Base-by-base conservation (phyloP, 2,113 vertebrate species). In the Apistogramma diplotaenia region DNA sequence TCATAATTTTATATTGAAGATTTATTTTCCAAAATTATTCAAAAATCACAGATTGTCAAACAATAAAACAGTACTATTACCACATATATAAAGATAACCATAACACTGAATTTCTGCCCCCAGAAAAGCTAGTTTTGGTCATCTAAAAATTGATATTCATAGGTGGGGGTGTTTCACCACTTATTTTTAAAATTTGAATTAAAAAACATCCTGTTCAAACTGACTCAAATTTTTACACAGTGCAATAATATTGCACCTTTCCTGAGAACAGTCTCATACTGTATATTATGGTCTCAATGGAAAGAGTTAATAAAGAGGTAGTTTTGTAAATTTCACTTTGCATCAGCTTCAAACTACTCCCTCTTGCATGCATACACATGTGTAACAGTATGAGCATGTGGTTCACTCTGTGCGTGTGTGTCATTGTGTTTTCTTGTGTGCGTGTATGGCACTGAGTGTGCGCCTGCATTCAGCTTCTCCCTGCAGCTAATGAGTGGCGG, bases 401-500 rank as follows among this genome's bases (percentile, higher is more conserved):
- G 85, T 76, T 74, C 89, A 74, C 83, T 79, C 60, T 51, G 74
- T 83, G 80, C 72, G 86, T 91, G 78, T 90, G 74, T 53, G 76
- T 88, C 85, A 90, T 90, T 93, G 90, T 93, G 90, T 86, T 82
- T 40, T 49, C 43, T 6, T 83, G 82, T 83, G 86, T 89, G 83
- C 12, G 51, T 55, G 76, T 79, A 76, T 55, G 79, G 81, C 46
- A 16, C 77, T 82, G 91, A 90, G 88, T 93, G 92, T 91, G 91
- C 59, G 82, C 87, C 89, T 89, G 90, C 91, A 93, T 93, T 94
- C 91, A 93, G 80, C 85, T 59, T 91, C 86, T 93, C 92, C 86
- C 89, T 92, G 90, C 92, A 89, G 94, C 93, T 95, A 94, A 94
- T 94, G 92, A 94, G 93, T 93, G 87, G 93, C 90, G 86, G 93